Evolutionary conservation across 1,140 invertebrate species (phyloP), one percentile per base, ranked within the genome.

Genomic region (Chrysoperla carnea): DNA sequence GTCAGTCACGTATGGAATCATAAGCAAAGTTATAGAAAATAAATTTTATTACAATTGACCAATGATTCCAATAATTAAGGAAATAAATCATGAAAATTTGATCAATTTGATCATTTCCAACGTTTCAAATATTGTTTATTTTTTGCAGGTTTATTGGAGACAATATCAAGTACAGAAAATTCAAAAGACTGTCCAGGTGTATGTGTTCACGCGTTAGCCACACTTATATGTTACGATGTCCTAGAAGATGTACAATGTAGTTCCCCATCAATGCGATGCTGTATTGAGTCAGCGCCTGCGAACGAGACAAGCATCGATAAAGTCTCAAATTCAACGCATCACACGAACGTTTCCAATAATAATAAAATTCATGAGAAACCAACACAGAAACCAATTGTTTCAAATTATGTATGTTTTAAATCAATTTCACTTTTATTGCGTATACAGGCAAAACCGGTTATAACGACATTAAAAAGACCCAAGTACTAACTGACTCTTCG

Each of bases 131-230:
- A 11, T 33, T 43, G 46, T 41, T 45, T 47, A 45, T 41, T 49
- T 59, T 59, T 4, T 64, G 5, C 17, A 88, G 84, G 83, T 51
- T 67, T 88, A 1, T 61, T 89, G 45, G 83, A 87, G 48, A 78
- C 82, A 1, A 73, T 90, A 52, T 84, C 84, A 9, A 84, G 73
- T 31, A 85, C 84, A 14, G 81, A 76, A 14, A 80, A 84, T 53
- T 73, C 75, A 35, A 83, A 82, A 53, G 78, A 85, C 51, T 90
- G 85, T 59, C 84, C 85, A 0, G 85, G 86, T 0, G 75, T 83
- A 37, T 91, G 85, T 56, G 79, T 87, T 27, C 83, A 88, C 53
- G 72, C 81, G 6, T 55, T 88, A 17, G 80, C 85, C 6, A 81
- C 83, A 0, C 61, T 87, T 29, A 84, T 88, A 49, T 90, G 85